Percentiles rank a stretch among this genome's conserved stretches.
Conservation (phyloP, 1,140 invertebrate genomes). For the Brachionus paranguensis region DNA sequence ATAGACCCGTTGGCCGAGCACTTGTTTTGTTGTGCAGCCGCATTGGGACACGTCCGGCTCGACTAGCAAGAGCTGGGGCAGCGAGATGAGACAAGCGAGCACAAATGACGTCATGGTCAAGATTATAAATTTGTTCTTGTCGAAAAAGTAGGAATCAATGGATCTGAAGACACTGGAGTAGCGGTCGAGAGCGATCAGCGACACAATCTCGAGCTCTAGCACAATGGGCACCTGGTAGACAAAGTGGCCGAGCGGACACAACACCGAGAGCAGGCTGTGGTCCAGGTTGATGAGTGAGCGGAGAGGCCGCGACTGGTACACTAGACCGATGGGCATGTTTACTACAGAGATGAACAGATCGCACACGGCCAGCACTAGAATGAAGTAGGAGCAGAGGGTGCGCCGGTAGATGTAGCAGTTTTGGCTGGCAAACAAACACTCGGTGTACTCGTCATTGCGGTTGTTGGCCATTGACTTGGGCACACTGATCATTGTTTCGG, state of each 20-base stretch:
- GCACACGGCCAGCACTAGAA: neutral
- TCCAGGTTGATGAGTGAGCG: neutral
- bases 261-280: neutral
- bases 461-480: neutral
- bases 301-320: neutral
- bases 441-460: neutral
- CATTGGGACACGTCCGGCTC: neutral
- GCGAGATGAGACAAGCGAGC: neutral
- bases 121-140: neutral
- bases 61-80: neutral
- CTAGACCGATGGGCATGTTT: neutral
- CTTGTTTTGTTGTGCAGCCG: neutral
- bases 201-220: neutral
- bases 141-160: neutral
- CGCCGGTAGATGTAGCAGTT: neutral
- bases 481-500: neutral
- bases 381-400: neutral
- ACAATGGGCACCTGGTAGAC: neutral
- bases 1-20: neutral
- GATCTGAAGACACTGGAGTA: neutral
- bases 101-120: neutral
- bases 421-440: neutral
- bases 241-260: neutral
- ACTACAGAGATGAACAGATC: neutral
- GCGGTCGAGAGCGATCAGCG: neutral